These are phyloP conservation scores for Drosophila burlai DNA, from an alignment of 1,140 invertebrate genomes.

Conservation along the genomic window DNA sequence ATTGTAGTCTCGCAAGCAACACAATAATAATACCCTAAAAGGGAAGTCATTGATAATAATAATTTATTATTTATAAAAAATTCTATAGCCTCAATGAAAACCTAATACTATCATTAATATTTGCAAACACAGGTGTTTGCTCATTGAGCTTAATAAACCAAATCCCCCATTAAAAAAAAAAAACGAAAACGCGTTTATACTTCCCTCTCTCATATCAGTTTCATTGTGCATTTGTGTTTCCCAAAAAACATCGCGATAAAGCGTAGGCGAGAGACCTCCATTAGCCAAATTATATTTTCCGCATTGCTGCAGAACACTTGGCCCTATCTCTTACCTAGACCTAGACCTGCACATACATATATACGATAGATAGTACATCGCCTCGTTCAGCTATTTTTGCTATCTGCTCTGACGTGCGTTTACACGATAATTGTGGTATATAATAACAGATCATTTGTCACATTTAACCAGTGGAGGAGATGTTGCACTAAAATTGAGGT, in stretches of 20 bases:
- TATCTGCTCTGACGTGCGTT: slow-evolving; percentile 23
- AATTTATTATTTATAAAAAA: not conserved
- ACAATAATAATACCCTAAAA: not conserved
- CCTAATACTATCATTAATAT: slow-evolving; percentile 5
- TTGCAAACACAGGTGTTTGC: not conserved
- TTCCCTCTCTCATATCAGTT: slow-evolving; percentile 18
- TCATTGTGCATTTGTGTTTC: not conserved
- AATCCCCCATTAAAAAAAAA: not conserved
- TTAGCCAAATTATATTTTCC: slow-evolving; percentile 45
- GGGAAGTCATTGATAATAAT: not conserved
- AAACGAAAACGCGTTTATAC: not conserved
- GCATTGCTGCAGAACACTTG: slow-evolving; percentile 26
- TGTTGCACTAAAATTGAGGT: slow-evolving; percentile 4
- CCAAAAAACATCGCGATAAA: slow-evolving; percentile 10
- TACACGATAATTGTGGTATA: slow-evolving; percentile 21
- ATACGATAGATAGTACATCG: not conserved
- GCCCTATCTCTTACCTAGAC: not conserved
- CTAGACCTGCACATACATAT: not conserved
- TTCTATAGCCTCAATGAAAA: not conserved
- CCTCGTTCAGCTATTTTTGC: slow-evolving; percentile 3
- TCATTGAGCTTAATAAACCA: slow-evolving; percentile 3
- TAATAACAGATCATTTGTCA: slow-evolving; percentile 52
- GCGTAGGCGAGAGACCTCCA: slow-evolving; percentile 22
- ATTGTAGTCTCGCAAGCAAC: not conserved
- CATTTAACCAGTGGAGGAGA: slow-evolving; percentile 13